Percentiles rank a stretch among this genome's conserved stretches.
These are phyloP conservation scores for Branchipolynoe longqiensis DNA, from an alignment of 2,888 invertebrate genomes.

Conservation along the genomic window DNA sequence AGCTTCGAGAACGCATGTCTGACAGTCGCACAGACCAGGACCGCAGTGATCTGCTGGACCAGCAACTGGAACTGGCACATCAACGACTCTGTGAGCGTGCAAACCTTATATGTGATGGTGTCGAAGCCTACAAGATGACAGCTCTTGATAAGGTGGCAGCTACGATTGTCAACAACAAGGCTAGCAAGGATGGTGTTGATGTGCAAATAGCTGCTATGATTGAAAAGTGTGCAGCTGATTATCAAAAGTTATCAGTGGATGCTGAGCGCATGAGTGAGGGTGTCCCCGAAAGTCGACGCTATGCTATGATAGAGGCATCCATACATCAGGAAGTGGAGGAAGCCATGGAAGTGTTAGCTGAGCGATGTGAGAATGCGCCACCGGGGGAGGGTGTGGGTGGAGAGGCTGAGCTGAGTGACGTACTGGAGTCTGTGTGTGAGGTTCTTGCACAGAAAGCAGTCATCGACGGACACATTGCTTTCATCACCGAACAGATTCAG, in stretches of 20 bases:
- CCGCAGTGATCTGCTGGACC: constrained; percentile 42
- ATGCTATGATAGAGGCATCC: constrained; percentile 19
- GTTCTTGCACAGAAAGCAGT: constrained; percentile 88
- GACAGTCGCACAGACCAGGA: constrained; percentile 84
- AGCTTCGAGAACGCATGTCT: constrained; percentile 86
- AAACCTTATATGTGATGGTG: constrained; percentile 37
- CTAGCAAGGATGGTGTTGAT: constrained; percentile 26
- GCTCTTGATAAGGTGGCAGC: constrained; percentile 31
- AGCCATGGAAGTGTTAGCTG: not conserved
- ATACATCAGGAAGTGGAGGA: constrained; percentile 52
- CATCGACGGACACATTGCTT: constrained; percentile 80
- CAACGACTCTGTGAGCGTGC: constrained; percentile 45
- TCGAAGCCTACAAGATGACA: constrained; percentile 53
- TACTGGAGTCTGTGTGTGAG: constrained; percentile 77
- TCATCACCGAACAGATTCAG: constrained; percentile 68
- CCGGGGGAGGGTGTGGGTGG: not conserved
- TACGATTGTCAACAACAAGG: constrained; percentile 40
- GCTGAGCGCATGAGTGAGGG: constrained; percentile 12
- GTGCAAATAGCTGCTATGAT: constrained; percentile 19
- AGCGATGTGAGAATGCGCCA: constrained; percentile 4
- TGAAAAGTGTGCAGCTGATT: constrained; percentile 27
- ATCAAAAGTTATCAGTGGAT: constrained; percentile 7
- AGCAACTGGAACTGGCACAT: constrained; percentile 48
- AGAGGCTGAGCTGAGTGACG: not conserved
- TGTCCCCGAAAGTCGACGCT: constrained; percentile 15